Evolutionary conservation across 2,888 invertebrate genomes (phyloP), one percentile per base, ranked within the genome.

Genomic region (Microctonus brassicae): DNA sequence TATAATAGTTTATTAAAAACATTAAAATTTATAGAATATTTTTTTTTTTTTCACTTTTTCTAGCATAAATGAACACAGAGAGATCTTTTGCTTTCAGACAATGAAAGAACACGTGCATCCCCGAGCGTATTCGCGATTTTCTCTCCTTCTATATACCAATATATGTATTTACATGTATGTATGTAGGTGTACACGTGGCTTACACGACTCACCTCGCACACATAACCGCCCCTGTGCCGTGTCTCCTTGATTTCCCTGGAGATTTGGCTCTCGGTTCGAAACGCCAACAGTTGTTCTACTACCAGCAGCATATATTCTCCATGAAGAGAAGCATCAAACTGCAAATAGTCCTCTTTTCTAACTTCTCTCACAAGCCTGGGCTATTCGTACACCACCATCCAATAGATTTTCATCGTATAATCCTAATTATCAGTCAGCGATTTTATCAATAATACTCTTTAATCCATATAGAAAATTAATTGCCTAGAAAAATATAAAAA

Each of bases 231-330:
- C 36, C 72, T 76, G 77, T 76, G 79, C 76, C 78, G 81, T 83
- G 83, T 84, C 82, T 83, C 79, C 71, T 79, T 85, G 85, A 85
- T 85, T 85, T 85, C 85, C 85, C 85, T 73, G 64, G 85, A 82
- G 85, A 81, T 77, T 81, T 72, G 69, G 55, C 75, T 73, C 69
- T 29, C 67, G 77, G 73, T 73, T 75, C 76, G 70, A 76, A 71
- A 70, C 70, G 73, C 74, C 68, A 70, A 74, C 63, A 69, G 73
- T 72, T 39, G 71, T 72, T 67, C 72, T 65, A 53, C 72, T 62
- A 69, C 66, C 33, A 42, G 34, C 62, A 72, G 55, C 60, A 24
- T 53, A 61, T 61, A 61, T 24, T 20, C 10, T 52, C 2, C 13
- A 36, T 24, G 47, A 47, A 13, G 36, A 20, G 13, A 5, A 61